Percentiles rank a stretch among this genome's conserved stretches.
These are phyloP conservation scores for Lutraria rhynchaena DNA, from an alignment of 1,140 invertebrate species.

Conservation along the genomic window DNA sequence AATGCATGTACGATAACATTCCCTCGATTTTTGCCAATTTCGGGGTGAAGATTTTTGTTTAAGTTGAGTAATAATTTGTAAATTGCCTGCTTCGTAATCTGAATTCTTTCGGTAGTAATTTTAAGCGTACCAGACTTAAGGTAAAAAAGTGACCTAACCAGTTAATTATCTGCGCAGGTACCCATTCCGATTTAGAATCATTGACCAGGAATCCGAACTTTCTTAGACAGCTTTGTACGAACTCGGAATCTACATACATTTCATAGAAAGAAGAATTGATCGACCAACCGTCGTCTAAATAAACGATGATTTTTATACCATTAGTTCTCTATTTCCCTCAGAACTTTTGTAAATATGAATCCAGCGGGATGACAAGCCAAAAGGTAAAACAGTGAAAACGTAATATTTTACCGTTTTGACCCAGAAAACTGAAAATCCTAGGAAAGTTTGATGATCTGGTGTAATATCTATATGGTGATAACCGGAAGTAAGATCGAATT, in stretches of 20 bases:
- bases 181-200: constrained; percentile 2
- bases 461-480: constrained; percentile 4
- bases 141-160: constrained; percentile 20
- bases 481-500: constrained; percentile 3
- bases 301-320: background rate
- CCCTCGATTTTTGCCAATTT: background rate
- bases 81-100: background rate
- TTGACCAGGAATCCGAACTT: background rate
- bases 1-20: constrained; percentile 1
- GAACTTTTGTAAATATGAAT: background rate
- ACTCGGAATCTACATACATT: background rate
- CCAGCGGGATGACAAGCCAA: background rate
- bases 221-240: background rate
- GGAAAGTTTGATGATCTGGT: background rate
- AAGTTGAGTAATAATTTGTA: background rate
- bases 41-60: background rate
- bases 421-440: background rate
- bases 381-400: background rate
- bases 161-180: background rate
- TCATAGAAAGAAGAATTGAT: background rate
- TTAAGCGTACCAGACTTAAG: background rate
- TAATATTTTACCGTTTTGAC: background rate
- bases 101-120: background rate
- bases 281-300: constrained; percentile 7
- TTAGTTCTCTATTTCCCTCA: background rate